Evolutionary conservation across 2,888 invertebrate species (phyloP), one percentile per base, ranked within the genome.

Genomic region (Itoplectis maculator): DNA sequence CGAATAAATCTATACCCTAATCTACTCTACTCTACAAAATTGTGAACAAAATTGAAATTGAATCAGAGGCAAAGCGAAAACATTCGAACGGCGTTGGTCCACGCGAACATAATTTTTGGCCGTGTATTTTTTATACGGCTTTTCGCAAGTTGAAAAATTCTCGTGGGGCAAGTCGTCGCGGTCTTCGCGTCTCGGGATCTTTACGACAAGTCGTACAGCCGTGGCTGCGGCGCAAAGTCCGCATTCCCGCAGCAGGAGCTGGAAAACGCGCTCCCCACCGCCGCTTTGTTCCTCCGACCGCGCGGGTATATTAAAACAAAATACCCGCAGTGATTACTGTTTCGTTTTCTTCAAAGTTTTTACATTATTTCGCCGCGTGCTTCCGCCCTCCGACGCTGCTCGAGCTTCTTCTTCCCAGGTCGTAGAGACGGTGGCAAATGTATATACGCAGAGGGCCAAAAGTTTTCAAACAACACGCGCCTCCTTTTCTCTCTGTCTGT

Each of bases 381-480:
- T 65, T 61, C 42, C 61, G 11, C 42, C 49, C 63, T 66, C 8
- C 40, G n/a, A 23, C 20, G 76, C 70, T 54, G 37, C 77, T 20
- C 74, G 73, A 51, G 51, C 73, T 51, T 51, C 74, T 70, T 83
- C 84, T 81, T 79, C 84, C 69, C 63, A n/a, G 35, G 35, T 63
- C 47, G 61, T 59, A 79, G 74, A 82, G 81, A 77, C 79, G 76
- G 80, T 72, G 74, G 83, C 80, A 81, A 83, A 80, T 85, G 76
- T 59, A 81, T 59, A 81, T 79, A 75, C 66, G 74, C 63, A 76
- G 20, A 70, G 76, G 73, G 66, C 73, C 54, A 82, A 84, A 78
- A 79, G 45, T 83, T 81, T 78, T 51, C 51, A 69, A 76, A 65
- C 66, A 70, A 85, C 74, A 81, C 59, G 63, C 51, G 65, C 40